Base-by-base conservation (phyloP, 2,888 invertebrate genomes). In the Synergus umbraculus region DNA sequence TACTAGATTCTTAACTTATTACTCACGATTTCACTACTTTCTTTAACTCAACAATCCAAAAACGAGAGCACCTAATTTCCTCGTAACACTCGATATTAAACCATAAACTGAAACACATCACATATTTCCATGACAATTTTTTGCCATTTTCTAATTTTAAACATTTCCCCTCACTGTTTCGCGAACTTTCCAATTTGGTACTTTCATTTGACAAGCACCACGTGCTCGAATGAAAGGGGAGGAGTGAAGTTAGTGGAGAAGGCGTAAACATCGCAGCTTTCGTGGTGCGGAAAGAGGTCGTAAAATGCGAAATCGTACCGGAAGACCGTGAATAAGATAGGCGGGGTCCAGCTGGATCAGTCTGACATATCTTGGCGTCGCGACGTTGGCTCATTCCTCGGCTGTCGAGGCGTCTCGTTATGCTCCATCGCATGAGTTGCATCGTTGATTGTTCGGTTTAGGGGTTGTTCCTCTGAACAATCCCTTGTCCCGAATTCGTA, bases 341-440 rank as follows among this genome's bases (percentile, higher is more conserved):
- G 76, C 82, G 82, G 63, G 82, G 79, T 80, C 80, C 84, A 78
- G 81, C 79, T 66, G 81, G 81, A 37, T 83, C 87, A 76, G 69
- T 81, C 79, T 85, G 87, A 82, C 86, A 89, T 81, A 77, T 86
- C 85, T 84, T 85, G 78, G 84, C 85, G 84, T 86, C 86, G 76
- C 84, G 86, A 76, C 86, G 84, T 77, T 85, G 88, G 79, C 87
- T 89, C 79, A 87, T 85, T 76, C 86, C 87, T 18, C 87, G 87
- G 81, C 85, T 88, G 80, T 89, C 89, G 82, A 92, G 85, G 76
- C 90, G 87, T 69, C 91, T 87, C 73, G 88, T 91, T 84, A 92
- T 92, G 85, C 91, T 90, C 92, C 91, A 92, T 86, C 91, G 87
- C 90, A 91, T 89, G 43, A 90, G 88, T 83, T 90, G 90, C 92